Base-by-base conservation (phyloP, 23 tunicate species). In the Aplidium turbinatum region DNA sequence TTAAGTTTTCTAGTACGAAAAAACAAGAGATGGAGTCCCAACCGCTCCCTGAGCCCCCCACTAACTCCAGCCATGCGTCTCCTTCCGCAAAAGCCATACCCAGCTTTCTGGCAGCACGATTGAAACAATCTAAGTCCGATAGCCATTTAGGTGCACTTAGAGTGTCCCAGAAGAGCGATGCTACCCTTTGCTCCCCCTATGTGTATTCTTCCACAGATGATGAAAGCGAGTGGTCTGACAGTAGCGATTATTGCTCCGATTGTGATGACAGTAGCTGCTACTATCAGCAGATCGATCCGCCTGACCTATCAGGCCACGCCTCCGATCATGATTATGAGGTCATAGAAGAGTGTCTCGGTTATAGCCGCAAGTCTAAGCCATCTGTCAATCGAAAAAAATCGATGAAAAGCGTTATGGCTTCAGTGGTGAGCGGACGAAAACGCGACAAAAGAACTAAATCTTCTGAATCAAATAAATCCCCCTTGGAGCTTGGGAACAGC, bases 251-350 rank as follows among this genome's bases (percentile, higher is more conserved):
- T 47, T 47, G 47, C 16, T 29, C 58, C 29, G 76, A 70, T 29
- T 6, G n/a, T 18, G 47, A 3, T 13, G 57, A 29, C 18, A 9
- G 13, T 9, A 16, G 50, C 11, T 24, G 76, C 7, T 70, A 70
- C 36, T 70, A 70, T 47, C 76, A 70, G 3, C 58, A 70, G 28
- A 29, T 70, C 6, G 58, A 47, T 6, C 76, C 76, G 3, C 76
- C 76, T 9, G 36, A 47, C 16, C 26, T 70, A 4, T 47, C 58
- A 3, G 76, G 58, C 25, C 18, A 47, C 23, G 18, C n/a, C 2
- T 48, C 38, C 13, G 76, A 70, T 45, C 76, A 70, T 35, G 76
- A 70, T 47, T 70, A 70, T 25, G 76, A 40, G 3, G 13, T 27
- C 9, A 70, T 70, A 5, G 76, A 47, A 20, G 76, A 70, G 11